These are phyloP conservation scores for Ctenopoma multispine DNA, from an alignment of 2,797 vertebrate genomes.

Conservation along the genomic window DNA sequence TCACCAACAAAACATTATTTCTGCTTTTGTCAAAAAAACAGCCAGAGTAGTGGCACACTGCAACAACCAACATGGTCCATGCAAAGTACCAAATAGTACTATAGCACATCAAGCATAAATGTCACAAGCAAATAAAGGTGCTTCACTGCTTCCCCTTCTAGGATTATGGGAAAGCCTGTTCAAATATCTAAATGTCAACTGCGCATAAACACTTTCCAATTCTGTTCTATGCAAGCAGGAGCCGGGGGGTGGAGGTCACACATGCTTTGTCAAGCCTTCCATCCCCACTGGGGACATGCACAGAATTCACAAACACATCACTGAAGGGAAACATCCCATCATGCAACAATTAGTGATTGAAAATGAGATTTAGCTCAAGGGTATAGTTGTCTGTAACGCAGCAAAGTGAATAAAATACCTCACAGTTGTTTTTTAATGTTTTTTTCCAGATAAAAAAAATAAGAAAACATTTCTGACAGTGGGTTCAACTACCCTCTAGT, in stretches of 20 bases:
- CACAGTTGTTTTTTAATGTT: background rate
- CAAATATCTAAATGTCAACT: constrained; percentile 87
- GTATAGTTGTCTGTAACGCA: background rate
- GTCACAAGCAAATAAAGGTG: constrained; percentile 74
- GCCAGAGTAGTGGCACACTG: background rate
- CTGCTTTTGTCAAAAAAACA: constrained; percentile 18
- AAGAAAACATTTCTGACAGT: constrained; percentile 24
- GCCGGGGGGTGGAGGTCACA: constrained; percentile 60
- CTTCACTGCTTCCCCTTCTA: constrained; percentile 60
- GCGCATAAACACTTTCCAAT: constrained; percentile 85
- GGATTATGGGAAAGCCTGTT: constrained; percentile 79
- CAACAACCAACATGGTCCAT: constrained; percentile 39
- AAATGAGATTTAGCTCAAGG: constrained; percentile 9
- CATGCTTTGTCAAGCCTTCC: constrained; percentile 61
- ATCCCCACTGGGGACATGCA: constrained; percentile 54
- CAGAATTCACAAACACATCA: constrained; percentile 36
- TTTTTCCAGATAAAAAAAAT: constrained; percentile 22
- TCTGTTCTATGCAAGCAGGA: constrained; percentile 65
- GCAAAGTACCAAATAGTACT: constrained; percentile 14
- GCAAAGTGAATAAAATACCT: background rate
- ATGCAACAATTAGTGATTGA: constrained; percentile 37
- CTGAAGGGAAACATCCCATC: constrained; percentile 36
- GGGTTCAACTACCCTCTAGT: constrained; percentile 44
- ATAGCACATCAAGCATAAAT: constrained; percentile 68
- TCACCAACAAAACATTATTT: constrained; percentile 19